These are phyloP conservation scores for Sebastes aleutianus DNA, from an alignment of 2,797 vertebrate species.

Conservation along the genomic window DNA sequence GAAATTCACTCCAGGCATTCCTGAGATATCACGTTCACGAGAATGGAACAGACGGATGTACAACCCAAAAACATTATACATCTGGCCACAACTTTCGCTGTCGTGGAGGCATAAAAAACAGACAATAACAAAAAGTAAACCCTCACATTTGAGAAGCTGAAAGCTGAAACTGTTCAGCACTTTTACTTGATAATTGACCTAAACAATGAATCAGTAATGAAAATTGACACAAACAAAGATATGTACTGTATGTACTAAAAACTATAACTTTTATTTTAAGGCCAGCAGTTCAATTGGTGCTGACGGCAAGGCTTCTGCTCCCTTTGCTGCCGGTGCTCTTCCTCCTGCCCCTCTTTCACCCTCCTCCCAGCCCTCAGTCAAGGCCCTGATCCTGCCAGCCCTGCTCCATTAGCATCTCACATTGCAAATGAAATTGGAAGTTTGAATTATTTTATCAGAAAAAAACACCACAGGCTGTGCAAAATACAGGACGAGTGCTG, in stretches of 20 bases:
- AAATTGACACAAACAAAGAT: background rate
- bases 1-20: no score
- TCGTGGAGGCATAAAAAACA: background rate
- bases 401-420: constrained; percentile 2
- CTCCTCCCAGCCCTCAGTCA: background rate
- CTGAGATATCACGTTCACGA: background rate
- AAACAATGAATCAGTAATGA: background rate
- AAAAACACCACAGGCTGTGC: background rate
- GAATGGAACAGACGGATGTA: background rate
- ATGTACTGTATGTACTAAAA: background rate
- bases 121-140: background rate
- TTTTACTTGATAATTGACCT: background rate
- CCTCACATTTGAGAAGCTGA: background rate
- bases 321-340: background rate
- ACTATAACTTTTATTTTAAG: background rate
- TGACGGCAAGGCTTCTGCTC: background rate
- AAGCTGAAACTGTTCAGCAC: background rate
- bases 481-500: background rate
- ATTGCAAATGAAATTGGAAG: background rate
- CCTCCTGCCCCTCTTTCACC: background rate
- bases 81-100: background rate
- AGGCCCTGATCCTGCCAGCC: background rate
- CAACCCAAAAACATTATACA: background rate
- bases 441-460: background rate
- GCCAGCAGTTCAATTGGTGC: background rate